phyloP scores from a whole-genome alignment of 2,113 vertebrate species.

The Cyprinodon brontotheroides region DNA sequence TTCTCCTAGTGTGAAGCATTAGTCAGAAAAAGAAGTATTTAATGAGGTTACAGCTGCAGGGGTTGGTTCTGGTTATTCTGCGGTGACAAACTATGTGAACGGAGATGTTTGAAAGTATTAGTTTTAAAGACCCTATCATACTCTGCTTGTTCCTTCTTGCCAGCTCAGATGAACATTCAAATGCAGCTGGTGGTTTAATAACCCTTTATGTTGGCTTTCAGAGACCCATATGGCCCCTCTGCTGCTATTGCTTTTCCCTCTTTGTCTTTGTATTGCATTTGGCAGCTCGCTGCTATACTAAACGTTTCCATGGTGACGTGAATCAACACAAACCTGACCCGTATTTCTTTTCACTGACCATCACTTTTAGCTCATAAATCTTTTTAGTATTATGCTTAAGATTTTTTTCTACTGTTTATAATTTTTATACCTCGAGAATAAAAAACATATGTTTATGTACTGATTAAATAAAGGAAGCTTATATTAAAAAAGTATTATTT shows the following conservation, averaged over 20 bases:
- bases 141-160: constrained; percentile 38
- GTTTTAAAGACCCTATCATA: constrained; percentile 39
- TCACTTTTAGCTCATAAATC: constrained; percentile 26
- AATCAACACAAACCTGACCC: constrained; percentile 59
- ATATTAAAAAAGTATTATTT: constrained; percentile 2
- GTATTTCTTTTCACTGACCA: constrained; percentile 31
- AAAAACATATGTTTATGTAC: background rate
- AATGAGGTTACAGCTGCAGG: constrained; percentile 40
- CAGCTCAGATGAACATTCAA: constrained; percentile 49
- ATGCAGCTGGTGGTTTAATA: constrained; percentile 29
- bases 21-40: constrained; percentile 44
- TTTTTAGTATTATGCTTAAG: constrained; percentile 26
- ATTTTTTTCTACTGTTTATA: constrained; percentile 15
- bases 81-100: constrained; percentile 30
- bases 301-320: constrained; percentile 62
- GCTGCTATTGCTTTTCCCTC: constrained; percentile 42
- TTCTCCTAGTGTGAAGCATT: constrained; percentile 13
- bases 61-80: constrained; percentile 20
- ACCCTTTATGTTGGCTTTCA: constrained; percentile 26
- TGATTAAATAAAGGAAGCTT: background rate
- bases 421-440: background rate
- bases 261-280: constrained; percentile 43
- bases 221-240: constrained; percentile 8
- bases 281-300: constrained; percentile 34
- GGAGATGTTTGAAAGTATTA: constrained; percentile 35